Conservation (phyloP, 2,888 invertebrate genomes). For the Napeogenes sylphis region DNA sequence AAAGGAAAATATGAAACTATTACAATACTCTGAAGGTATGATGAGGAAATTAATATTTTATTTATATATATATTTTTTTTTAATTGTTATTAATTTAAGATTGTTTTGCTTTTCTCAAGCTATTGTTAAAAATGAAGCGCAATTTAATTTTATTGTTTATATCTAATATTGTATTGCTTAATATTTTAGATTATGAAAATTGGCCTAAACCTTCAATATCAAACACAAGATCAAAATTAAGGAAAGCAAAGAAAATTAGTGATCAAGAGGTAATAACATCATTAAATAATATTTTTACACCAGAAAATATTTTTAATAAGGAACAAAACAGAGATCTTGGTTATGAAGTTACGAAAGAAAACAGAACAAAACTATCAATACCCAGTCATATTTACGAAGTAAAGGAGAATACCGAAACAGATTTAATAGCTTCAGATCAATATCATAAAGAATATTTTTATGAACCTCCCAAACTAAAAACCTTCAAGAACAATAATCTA, state of each 20-base stretch:
- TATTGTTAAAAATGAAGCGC: too few species aligned
- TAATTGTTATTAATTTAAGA: not conserved
- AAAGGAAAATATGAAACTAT: conserved; percentile 5
- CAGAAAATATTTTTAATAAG: not conserved
- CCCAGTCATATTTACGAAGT: conserved; percentile 40
- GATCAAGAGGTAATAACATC: not conserved
- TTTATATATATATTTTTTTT: not conserved
- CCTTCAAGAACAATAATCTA: conserved; percentile 21
- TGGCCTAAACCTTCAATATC: too few species aligned
- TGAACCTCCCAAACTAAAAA: conserved; percentile 10
- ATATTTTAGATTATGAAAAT: too few species aligned
- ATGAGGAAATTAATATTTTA: not conserved
- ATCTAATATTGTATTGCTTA: too few species aligned
- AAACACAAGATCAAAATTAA: not conserved
- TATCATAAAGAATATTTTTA: conserved; percentile 7
- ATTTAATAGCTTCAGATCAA: conserved; percentile 18
- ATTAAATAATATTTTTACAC: conserved; percentile 1
- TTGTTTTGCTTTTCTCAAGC: too few species aligned
- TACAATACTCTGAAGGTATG: not conserved
- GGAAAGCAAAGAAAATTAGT: not conserved
- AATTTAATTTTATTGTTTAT: too few species aligned
- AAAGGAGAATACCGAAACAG: conserved; percentile 37
- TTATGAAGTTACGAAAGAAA: not conserved
- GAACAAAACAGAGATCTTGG: not conserved
- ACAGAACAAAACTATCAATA: not conserved